Evolutionary conservation across 2,888 invertebrate species (phyloP), one percentile per base, ranked within the genome.

Genomic region (Drosophila phalerata): DNA sequence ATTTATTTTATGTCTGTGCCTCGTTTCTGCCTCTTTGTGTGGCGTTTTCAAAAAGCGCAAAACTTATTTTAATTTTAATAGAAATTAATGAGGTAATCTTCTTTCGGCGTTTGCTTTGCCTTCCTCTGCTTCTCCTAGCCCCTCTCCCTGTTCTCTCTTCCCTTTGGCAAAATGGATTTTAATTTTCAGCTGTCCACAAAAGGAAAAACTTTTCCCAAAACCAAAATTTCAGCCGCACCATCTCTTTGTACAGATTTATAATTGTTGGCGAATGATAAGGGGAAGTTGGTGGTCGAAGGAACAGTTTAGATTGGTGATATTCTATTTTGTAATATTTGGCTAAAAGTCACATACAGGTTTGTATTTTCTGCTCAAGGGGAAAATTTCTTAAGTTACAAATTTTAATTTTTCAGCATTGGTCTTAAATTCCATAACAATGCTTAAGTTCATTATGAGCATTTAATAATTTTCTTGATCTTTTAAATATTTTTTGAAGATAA

Each of bases 1-100:
- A 77, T 77, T 77, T 79, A 77, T 81, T 72, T 66, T 78, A 79
- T 81, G 79, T 73, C 58, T 71, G 74, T 68, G 82, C 77, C 58
- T 52, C 69, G 55, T 63, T 72, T 78, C 62, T 58, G 70, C 67
- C 62, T 53, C 68, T 71, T 66, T 81, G 72, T 71, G 47, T 51
- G 51, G 40, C 79, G 67, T 71, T 81, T 79, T 51, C 64, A 62
- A 73, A 77, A 74, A 77, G 79, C 74, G 63, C 72, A 72, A 72
- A 81, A 81, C 81, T 80, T 83, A 81, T 81, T 81, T 81, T 84
- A 81, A 81, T 81, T 81, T 81, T 81, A 81, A 81, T 81, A 84
- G 84, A 81, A 81, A 81, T 81, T 81, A 81, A 81, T 81, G 84
- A 83, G 84, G 84, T 81, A 81, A 81, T 81, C 81, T 81, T 80